phyloP scores from a whole-genome alignment of 2,113 vertebrate species.

The Acinonyx jubatus region DNA sequence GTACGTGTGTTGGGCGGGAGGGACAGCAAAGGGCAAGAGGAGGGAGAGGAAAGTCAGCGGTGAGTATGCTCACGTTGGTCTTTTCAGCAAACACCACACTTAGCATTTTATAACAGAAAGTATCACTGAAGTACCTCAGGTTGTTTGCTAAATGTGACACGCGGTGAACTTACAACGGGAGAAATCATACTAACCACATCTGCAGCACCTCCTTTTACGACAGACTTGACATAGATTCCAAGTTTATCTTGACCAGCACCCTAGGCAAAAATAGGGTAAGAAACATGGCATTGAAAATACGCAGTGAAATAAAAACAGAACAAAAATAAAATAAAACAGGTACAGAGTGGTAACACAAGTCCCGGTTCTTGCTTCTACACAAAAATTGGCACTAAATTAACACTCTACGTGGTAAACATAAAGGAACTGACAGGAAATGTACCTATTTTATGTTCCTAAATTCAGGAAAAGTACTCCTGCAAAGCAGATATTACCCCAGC shows the following conservation, averaged over 20 bases:
- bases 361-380: neutral
- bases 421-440: neutral
- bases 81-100: neutral
- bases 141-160: neutral
- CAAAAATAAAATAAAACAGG: rapidly evolving
- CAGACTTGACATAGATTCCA: slow-evolving; percentile 98
- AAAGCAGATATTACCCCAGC: neutral
- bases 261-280: slow-evolving; percentile 81
- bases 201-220: slow-evolving; percentile 98
- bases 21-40: neutral
- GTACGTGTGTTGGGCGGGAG: neutral
- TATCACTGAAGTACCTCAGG: no score
- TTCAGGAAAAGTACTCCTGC: neutral
- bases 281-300: neutral
- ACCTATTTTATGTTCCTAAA: neutral
- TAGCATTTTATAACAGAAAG: neutral
- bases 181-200: slow-evolving; percentile 90
- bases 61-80: rapidly evolving
- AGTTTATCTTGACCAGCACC: slow-evolving; percentile 98
- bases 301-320: neutral
- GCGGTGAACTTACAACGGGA: neutral
- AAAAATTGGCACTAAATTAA: neutral
- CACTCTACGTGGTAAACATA: neutral
- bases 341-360: rapidly evolving
- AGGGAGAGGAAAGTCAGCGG: neutral